Conservation (phyloP, 2,797 vertebrate species). For the Halcyon badia region DNA sequence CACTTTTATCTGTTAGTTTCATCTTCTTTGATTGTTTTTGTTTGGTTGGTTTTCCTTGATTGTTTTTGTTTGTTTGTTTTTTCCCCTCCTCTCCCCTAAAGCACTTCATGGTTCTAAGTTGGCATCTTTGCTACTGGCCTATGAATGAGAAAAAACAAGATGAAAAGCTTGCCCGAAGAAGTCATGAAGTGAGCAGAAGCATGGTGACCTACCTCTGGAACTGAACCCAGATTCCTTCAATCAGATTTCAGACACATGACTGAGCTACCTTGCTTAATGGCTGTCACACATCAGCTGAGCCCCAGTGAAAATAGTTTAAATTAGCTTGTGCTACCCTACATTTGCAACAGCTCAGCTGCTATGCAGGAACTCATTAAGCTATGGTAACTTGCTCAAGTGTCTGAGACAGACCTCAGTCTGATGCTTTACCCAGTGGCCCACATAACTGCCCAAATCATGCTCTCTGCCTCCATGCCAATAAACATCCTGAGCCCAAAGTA, state of each 20-base stretch:
- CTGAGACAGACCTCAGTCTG: constrained; percentile 44
- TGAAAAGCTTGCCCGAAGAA: background rate
- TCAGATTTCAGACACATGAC: background rate
- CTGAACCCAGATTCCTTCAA: background rate
- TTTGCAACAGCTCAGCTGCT: constrained; percentile 66
- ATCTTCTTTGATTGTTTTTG: too few species aligned
- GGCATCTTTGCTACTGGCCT: background rate
- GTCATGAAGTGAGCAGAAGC: background rate
- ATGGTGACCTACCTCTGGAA: background rate
- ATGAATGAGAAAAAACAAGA: background rate
- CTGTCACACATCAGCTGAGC: constrained; percentile 54
- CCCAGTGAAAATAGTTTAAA: constrained; percentile 31
- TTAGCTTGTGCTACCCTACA: constrained; percentile 39
- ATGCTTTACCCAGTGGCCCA: constrained; percentile 57
- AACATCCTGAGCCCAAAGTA: background rate
- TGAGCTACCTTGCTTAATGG: constrained; percentile 4
- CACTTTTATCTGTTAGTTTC: background rate
- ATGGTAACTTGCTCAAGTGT: constrained; percentile 60
- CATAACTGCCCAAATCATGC: constrained; percentile 19
- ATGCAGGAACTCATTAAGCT: constrained; percentile 50
- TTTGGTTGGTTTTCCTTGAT: too few species aligned
- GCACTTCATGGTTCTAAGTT: background rate
- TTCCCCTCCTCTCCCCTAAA: background rate
- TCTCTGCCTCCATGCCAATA: background rate
- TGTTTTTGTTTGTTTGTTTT: too few species aligned